Evolutionary conservation across 2,888 invertebrate genomes (phyloP).

Genomic region (Calliopum simillimum): DNA sequence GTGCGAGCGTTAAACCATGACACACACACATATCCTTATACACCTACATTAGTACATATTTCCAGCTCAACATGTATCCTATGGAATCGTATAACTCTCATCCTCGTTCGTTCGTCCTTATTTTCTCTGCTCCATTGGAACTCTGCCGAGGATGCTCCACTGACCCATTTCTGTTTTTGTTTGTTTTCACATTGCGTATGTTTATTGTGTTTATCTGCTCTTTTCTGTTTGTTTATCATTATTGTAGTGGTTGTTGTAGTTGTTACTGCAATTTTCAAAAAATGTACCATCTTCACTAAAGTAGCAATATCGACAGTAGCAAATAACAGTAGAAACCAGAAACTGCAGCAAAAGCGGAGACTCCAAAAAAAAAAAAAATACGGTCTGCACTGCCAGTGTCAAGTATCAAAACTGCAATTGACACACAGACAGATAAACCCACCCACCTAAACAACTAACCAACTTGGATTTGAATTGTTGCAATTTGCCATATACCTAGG

Average conservation of each 20-base stretch:
- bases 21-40: too few relatives aligned
- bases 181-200: conserved; percentile 15
- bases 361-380: too few relatives aligned
- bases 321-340: not conserved
- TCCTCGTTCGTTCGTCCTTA: not conserved
- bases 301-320: conserved; percentile 29
- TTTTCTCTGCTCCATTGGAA: not conserved
- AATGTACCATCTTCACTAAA: conserved; percentile 42
- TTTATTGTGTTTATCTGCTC: conserved; percentile 30
- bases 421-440: not conserved
- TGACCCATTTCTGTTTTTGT: conserved; percentile 37
- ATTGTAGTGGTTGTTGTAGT: conserved; percentile 31
- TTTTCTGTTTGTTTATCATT: conserved; percentile 23
- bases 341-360: conserved; percentile 28
- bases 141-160: conserved; percentile 24
- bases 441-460: too few relatives aligned
- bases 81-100: too few relatives aligned
- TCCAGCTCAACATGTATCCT: too few relatives aligned
- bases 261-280: conserved; percentile 12
- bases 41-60: too few relatives aligned
- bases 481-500: too few relatives aligned
- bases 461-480: too few relatives aligned
- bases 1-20: too few relatives aligned
- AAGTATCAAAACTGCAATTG: conserved; percentile 16
- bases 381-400: conserved; percentile 37